Evolutionary conservation across 2,797 vertebrate species (phyloP).

Genomic region (Peromyscus aztecus): DNA sequence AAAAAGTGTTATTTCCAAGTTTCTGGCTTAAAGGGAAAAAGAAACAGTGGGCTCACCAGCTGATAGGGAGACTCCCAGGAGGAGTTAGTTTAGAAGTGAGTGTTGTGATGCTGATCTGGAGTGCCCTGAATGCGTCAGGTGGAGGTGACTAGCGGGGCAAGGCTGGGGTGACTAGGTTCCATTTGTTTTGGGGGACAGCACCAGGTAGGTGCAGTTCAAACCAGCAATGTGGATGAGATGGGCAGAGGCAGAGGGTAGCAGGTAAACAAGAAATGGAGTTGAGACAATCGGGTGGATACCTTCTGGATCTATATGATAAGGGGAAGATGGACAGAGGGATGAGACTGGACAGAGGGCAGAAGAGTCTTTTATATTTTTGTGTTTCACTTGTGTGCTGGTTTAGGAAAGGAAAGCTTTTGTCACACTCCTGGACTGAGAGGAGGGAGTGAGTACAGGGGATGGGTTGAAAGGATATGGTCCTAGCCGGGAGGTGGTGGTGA

Average conservation of each 20-base stretch:
- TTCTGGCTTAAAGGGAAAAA: background rate
- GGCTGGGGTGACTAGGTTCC: background rate
- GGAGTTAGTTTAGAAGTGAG: background rate
- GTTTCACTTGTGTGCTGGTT: background rate
- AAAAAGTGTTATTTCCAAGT: background rate
- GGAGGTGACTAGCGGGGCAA: background rate
- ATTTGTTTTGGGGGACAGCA: background rate
- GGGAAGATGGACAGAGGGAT: background rate
- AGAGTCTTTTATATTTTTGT: background rate
- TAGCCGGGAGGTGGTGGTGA: rapidly evolving
- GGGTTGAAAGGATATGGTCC: rapidly evolving
- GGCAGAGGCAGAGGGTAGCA: background rate
- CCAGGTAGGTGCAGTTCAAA: background rate
- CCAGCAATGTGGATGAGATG: background rate
- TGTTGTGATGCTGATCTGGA: background rate
- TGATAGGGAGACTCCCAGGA: background rate
- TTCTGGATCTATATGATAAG: background rate
- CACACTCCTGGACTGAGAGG: background rate
- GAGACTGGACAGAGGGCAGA: background rate
- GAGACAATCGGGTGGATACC: background rate
- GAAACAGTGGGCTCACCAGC: background rate
- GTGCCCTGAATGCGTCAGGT: background rate
- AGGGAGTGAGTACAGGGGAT: background rate
- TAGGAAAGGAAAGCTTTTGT: background rate
- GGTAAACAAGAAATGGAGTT: background rate